Evolutionary conservation across 2,113 vertebrate species (phyloP).

Genomic region (Tympanuchus pallidicinctus): DNA sequence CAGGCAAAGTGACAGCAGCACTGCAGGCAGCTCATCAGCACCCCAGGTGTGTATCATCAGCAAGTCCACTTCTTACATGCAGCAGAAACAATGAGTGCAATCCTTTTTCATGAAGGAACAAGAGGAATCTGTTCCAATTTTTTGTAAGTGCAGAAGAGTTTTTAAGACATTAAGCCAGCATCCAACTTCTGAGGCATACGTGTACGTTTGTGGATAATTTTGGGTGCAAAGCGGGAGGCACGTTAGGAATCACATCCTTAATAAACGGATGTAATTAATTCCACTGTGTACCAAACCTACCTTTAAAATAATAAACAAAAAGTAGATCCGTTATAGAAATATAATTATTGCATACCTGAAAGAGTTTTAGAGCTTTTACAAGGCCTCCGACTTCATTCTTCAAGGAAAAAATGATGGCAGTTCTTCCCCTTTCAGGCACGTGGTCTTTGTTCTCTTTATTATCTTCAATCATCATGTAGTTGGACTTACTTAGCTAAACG

Average conservation of each 20-base stretch:
- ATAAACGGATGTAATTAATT: neutral
- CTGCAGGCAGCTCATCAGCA: neutral
- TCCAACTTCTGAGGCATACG: neutral
- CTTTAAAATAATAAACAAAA: neutral
- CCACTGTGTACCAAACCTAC: neutral
- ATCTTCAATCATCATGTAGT: slow-evolving; percentile 90
- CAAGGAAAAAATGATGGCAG: slow-evolving; percentile 92
- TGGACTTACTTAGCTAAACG: slow-evolving; percentile 85
- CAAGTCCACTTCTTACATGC: neutral
- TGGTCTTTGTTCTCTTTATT: slow-evolving; percentile 91
- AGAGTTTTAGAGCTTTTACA: slow-evolving; percentile 94
- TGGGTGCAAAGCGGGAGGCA: neutral
- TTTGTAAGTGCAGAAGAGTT: rapidly evolving
- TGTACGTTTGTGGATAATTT: neutral
- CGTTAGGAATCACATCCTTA: neutral
- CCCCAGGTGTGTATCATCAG: neutral
- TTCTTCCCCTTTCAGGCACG: slow-evolving; percentile 83
- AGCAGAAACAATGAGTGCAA: neutral
- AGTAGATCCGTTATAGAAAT: neutral
- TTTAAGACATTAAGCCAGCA: neutral
- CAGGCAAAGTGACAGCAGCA: neutral
- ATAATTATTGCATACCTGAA: slow-evolving; percentile 82
- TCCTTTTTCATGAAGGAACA: neutral
- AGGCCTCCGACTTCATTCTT: slow-evolving; percentile 98
- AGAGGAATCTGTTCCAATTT: neutral